phyloP scores from a whole-genome alignment of 2,888 invertebrate species.

The Spodoptera picta region DNA sequence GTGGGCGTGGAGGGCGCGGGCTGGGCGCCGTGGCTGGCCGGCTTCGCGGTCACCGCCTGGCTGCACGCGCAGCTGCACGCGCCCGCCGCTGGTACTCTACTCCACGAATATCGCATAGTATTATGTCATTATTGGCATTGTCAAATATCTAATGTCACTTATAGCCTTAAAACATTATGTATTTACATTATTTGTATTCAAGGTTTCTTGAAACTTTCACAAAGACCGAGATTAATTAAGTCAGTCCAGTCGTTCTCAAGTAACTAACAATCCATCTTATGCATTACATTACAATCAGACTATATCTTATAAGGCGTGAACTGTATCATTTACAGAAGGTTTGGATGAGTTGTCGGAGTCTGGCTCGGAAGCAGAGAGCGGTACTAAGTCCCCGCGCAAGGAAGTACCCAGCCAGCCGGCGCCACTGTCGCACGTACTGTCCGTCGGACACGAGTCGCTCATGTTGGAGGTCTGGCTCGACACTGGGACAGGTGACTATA shows the following conservation, averaged over 20 bases:
- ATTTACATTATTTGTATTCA: too few species aligned
- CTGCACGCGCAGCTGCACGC: conserved; percentile 75
- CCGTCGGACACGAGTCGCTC: conserved; percentile 90
- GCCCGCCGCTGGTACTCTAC: neutral
- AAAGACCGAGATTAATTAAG: too few species aligned
- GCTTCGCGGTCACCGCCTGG: conserved; percentile 89
- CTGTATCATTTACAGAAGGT: conserved; percentile 51
- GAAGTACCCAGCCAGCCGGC: conserved; percentile 62
- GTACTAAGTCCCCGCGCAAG: conserved; percentile 48
- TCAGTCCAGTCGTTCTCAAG: too few species aligned
- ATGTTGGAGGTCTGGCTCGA: conserved; percentile 90
- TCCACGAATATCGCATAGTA: too few species aligned
- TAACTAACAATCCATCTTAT: too few species aligned
- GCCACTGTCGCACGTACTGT: conserved; percentile 87
- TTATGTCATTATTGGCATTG: too few species aligned
- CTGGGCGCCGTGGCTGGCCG: conserved; percentile 90
- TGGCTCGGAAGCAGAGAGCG: conserved; percentile 57
- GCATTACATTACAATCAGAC: too few species aligned
- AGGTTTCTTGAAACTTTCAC: too few species aligned
- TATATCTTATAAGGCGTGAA: too few species aligned
- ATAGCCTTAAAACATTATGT: too few species aligned
- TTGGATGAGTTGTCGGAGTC: conserved; percentile 64
- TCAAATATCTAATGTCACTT: too few species aligned
- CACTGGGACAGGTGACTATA: conserved; percentile 70
- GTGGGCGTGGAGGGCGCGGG: conserved; percentile 81